Conservation (phyloP, 2,888 invertebrate species). For the Bombylius discolor region DNA sequence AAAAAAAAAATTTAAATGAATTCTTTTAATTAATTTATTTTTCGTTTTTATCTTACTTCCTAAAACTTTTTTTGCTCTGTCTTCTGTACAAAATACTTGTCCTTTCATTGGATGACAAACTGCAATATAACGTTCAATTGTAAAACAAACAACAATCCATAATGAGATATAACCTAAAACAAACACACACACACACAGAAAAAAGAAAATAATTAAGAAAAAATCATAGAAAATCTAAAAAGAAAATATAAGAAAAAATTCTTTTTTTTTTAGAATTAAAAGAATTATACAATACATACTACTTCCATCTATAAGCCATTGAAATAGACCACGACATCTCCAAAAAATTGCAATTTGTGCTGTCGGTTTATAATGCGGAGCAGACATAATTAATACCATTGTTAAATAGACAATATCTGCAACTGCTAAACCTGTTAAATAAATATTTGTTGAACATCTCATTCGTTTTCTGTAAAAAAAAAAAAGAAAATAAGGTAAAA, state of each 20-base stretch:
- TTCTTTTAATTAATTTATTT: too few relatives aligned
- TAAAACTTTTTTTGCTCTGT: slow-evolving; percentile 53
- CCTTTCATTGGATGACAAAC: slow-evolving; percentile 61
- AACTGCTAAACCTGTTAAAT: slow-evolving; percentile 57
- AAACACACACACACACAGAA: not conserved
- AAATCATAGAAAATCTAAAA: too few relatives aligned
- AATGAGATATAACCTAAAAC: slow-evolving; percentile 50
- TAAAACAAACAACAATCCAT: slow-evolving; percentile 63
- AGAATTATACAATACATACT: slow-evolving; percentile 39
- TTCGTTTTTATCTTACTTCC: slow-evolving; percentile 25
- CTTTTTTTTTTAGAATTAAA: too few relatives aligned
- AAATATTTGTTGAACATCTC: slow-evolving; percentile 62
- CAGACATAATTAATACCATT: slow-evolving; percentile 48
- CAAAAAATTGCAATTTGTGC: slow-evolving; percentile 39
- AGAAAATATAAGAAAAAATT: too few relatives aligned
- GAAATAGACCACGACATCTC: slow-evolving; percentile 44
- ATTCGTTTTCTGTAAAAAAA: slow-evolving; percentile 43
- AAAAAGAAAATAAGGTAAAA: slow-evolving; percentile 5
- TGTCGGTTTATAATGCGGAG: slow-evolving; percentile 46
- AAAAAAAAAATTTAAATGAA: not conserved
- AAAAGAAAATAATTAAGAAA: too few relatives aligned
- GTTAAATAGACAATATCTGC: slow-evolving; percentile 58
- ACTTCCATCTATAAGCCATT: slow-evolving; percentile 54
- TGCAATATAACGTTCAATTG: slow-evolving; percentile 61
- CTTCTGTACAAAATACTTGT: slow-evolving; percentile 54